Conservation (phyloP, 2,797 vertebrate genomes). For the Diglossa cyanea region DNA sequence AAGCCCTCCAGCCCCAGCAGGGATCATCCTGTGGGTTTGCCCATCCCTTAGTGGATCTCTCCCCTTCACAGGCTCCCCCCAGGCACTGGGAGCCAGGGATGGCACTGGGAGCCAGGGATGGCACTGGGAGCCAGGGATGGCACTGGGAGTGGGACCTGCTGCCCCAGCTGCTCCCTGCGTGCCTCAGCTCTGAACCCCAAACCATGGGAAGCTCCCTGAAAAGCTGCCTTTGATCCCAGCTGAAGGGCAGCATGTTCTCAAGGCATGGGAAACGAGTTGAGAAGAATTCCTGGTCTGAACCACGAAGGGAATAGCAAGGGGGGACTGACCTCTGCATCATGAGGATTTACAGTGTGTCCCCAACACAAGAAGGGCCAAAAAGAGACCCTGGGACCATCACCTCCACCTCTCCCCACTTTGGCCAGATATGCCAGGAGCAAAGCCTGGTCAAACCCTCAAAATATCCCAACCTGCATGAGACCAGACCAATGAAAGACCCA, state of each 20-base stretch:
- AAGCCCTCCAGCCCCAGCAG: neutral
- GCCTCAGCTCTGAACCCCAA: neutral
- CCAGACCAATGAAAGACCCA: neutral
- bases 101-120: too few relatives aligned
- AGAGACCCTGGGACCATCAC: neutral
- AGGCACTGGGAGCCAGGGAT: neutral
- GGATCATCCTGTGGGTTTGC: neutral
- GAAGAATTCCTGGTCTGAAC: neutral
- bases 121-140: neutral
- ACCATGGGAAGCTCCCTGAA: neutral
- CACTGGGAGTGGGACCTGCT: neutral
- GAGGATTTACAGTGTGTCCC: fast-evolving
- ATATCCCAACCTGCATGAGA: fast-evolving
- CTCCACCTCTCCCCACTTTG: neutral
- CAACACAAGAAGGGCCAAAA: fast-evolving
- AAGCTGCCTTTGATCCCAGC: neutral
- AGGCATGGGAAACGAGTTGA: neutral
- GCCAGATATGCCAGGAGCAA: neutral
- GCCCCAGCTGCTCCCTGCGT: fast-evolving
- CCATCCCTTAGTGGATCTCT: fast-evolving
- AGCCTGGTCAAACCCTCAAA: neutral
- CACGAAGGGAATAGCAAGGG: neutral
- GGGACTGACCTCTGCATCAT: fast-evolving
- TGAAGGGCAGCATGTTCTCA: neutral
- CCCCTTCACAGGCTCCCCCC: fast-evolving